Evolutionary conservation across 1,140 invertebrate genomes (phyloP).

Genomic region (Zaprionus taronus): DNA sequence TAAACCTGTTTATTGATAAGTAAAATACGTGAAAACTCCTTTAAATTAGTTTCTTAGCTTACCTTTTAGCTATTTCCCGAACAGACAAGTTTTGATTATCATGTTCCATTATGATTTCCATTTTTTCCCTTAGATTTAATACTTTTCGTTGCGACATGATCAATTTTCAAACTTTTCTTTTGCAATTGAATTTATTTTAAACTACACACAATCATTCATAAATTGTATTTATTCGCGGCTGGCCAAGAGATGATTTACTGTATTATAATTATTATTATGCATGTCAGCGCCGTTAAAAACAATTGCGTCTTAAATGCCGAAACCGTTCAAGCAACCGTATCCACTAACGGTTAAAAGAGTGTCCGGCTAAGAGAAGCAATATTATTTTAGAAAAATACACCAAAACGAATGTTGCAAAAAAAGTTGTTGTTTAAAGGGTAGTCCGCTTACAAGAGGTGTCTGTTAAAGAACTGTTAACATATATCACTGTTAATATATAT

Average conservation of each 20-base stretch:
- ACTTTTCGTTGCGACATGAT: not conserved
- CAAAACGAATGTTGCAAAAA: not conserved
- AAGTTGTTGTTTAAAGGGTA: not conserved
- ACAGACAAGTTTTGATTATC: not conserved
- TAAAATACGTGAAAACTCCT: not conserved
- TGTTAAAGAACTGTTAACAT: not conserved
- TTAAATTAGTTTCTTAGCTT: not conserved
- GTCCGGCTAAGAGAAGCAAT: too few relatives aligned
- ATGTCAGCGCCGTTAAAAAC: not conserved
- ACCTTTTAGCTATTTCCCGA: not conserved
- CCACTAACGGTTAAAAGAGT: too few relatives aligned
- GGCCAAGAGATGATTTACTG: too few relatives aligned
- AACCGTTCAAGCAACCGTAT: not conserved
- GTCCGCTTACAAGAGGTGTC: not conserved
- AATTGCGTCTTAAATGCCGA: not conserved
- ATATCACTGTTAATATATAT: not conserved
- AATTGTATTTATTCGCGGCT: too few relatives aligned
- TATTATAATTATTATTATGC: too few relatives aligned
- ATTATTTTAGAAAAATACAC: too few relatives aligned
- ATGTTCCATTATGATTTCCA: not conserved
- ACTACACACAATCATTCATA: too few relatives aligned
- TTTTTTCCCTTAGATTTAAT: not conserved
- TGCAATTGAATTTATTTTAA: too few relatives aligned
- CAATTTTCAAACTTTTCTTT: not conserved
- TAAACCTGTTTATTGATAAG: not conserved